Conservation (phyloP, 2,888 invertebrate species). For the Drosophila quinaria region DNA sequence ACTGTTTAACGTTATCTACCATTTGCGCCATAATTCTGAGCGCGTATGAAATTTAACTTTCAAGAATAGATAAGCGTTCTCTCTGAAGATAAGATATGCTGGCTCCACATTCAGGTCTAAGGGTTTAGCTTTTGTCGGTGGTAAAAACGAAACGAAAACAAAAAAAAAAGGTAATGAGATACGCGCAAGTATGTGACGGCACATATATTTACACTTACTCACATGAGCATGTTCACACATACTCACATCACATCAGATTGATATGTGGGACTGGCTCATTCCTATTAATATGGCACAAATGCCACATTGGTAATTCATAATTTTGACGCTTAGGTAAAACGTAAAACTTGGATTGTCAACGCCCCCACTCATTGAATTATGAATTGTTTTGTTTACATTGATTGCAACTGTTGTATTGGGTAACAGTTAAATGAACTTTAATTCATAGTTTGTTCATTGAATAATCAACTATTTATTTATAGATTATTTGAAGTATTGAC, state of each 20-base stretch:
- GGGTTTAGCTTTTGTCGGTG: slow-evolving; percentile 17
- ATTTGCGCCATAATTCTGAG: slow-evolving; percentile 66
- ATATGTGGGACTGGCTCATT: slow-evolving; percentile 47
- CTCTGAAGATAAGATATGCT: slow-evolving; percentile 57
- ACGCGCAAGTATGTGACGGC: slow-evolving; percentile 10
- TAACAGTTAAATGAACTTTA: slow-evolving; percentile 19
- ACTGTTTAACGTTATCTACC: slow-evolving; percentile 60
- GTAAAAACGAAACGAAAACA: background rate
- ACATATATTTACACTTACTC: background rate
- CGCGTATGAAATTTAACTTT: slow-evolving; percentile 65
- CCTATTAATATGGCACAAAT: slow-evolving; percentile 56
- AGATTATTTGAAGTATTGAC: background rate
- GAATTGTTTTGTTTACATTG: slow-evolving; percentile 11
- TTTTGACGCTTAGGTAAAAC: slow-evolving; percentile 46
- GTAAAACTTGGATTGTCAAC: slow-evolving; percentile 27
- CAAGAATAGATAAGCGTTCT: slow-evolving; percentile 59
- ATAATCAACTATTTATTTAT: background rate
- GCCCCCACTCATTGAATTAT: slow-evolving; percentile 7
- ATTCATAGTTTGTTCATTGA: slow-evolving; percentile 6
- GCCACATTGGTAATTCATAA: slow-evolving; percentile 63
- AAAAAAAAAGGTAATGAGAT: slow-evolving; percentile 23
- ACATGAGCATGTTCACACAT: background rate
- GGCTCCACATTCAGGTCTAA: background rate
- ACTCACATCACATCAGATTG: slow-evolving; percentile 9
- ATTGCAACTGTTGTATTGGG: background rate